phyloP scores from a whole-genome alignment of 1,140 invertebrate species.

The Trinorchestia longiramus region DNA sequence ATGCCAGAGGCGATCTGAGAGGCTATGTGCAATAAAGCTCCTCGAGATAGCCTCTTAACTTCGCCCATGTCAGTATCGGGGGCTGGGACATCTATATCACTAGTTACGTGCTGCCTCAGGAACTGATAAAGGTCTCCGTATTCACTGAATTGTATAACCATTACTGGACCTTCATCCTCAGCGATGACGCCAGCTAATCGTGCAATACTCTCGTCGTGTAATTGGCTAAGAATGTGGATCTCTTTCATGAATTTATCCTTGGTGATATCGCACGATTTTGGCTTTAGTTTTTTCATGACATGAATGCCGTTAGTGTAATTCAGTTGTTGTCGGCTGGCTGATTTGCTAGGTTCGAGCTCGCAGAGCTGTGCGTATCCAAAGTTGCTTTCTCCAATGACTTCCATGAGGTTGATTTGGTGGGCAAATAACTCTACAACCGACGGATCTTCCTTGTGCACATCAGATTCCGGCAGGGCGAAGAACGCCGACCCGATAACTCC shows the following conservation, averaged over 20 bases:
- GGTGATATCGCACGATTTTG: constrained; percentile 70
- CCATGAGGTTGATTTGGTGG: constrained; percentile 81
- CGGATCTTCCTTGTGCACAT: constrained; percentile 63
- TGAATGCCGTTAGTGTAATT: constrained; percentile 60
- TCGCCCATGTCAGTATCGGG: constrained; percentile 12
- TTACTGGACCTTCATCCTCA: constrained; percentile 71
- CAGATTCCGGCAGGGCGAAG: constrained; percentile 69
- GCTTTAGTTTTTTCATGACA: constrained; percentile 72
- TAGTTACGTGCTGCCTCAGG: constrained; percentile 78
- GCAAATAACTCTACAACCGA: constrained; percentile 79
- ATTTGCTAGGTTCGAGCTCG: constrained; percentile 58
- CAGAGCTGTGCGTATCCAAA: constrained; percentile 79
- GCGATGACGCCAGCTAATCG: constrained; percentile 65
- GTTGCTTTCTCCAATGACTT: constrained; percentile 84
- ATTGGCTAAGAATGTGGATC: constrained; percentile 71
- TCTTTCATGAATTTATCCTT: constrained; percentile 73
- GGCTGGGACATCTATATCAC: constrained; percentile 71
- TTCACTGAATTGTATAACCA: constrained; percentile 66
- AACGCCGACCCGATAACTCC: constrained; percentile 73
- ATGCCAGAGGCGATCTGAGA: constrained; percentile 85
- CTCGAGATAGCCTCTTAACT: constrained; percentile 72
- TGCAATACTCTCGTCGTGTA: constrained; percentile 71
- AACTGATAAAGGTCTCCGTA: constrained; percentile 67
- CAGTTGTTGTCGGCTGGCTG: constrained; percentile 13
- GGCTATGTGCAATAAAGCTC: constrained; percentile 77